Evolutionary conservation across 2,888 invertebrate genomes (phyloP).

Genomic region (Nemotelus pantherinus): DNA sequence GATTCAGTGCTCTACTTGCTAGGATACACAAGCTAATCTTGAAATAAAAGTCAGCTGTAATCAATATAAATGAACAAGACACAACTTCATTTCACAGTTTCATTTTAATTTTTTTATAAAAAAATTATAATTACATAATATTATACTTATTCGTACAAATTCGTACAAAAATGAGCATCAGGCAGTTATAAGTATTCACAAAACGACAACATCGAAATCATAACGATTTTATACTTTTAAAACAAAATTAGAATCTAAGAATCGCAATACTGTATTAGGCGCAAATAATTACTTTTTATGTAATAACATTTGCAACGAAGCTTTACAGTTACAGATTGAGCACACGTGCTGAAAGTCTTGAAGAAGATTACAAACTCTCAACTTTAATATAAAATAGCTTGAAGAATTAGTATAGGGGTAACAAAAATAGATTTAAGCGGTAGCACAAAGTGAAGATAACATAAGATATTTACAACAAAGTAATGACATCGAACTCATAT

Average conservation of each 20-base stretch:
- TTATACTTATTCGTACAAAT: conserved; percentile 31
- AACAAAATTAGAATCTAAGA: conserved; percentile 4
- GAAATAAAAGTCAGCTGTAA: no score
- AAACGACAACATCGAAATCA: conserved; percentile 13
- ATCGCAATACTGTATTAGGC: conserved; percentile 22
- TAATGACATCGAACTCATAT: conserved; percentile 2
- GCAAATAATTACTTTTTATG: no score
- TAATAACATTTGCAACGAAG: no score
- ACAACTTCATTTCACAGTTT: background rate
- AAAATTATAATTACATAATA: conserved; percentile 29
- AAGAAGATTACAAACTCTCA: background rate
- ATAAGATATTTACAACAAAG: conserved; percentile 39
- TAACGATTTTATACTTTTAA: background rate
- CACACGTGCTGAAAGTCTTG: background rate
- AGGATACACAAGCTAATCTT: no score
- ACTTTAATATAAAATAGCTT: conserved; percentile 6
- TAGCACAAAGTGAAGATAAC: conserved; percentile 2
- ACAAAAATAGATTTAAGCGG: conserved; percentile 2
- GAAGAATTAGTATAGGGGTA: background rate
- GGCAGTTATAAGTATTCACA: conserved; percentile 20
- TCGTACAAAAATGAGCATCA: conserved; percentile 40
- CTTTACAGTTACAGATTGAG: no score
- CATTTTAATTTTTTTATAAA: conserved; percentile 31
- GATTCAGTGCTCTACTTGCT: no score
- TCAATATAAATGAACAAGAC: no score